Evolutionary conservation across 2,797 vertebrate genomes (phyloP), one percentile per base, ranked within the genome.

Genomic region (Leptoclinus maculatus): DNA sequence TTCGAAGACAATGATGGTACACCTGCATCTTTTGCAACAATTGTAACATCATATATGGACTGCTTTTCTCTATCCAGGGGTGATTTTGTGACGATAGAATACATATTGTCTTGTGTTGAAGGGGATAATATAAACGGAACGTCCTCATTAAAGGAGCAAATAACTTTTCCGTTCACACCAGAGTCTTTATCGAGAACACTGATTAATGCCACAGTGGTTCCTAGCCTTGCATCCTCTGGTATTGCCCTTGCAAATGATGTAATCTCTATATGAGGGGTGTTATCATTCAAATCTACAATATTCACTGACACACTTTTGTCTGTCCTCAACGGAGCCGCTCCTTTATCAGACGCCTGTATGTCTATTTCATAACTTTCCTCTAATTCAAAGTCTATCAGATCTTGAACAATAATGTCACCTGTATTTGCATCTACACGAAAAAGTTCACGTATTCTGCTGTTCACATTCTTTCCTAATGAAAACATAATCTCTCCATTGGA

Each of bases 21-120:
- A 10, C 94, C 95, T 1, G 86, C 65, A 19, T 96, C 95, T 66
- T 78, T 92, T 13, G 90, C 91, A 43, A 76, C n/a, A 4, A 93
- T 75, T 45, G 57, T 67, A 4, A 93, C 34, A 5, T 88, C 57
- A 74, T 92, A 92, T 21, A 25, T 10, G 2, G 74, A 53, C 36
- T 71, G 45, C 0, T 73, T 54, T 47, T 93, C 91, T 62, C 91
- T 78, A 25, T 93, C 90, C 5, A 94, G 12, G 0, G 8, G 4
- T 0, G 66, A 76, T 66, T 85, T 93, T 1, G 87, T 93, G 1
- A 88, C 69, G 25, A 94, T n/a, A 1, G 90, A 83, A 59, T 71
- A 94, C 73, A 90, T 87, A 2, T 88, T 90, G 3, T 85, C 74
- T 29, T 91, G 81, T 77, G 59, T 47, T 3, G 89, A 87, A 3